Base-by-base conservation (phyloP, 2,888 invertebrate species). In the Anaspis maculata region DNA sequence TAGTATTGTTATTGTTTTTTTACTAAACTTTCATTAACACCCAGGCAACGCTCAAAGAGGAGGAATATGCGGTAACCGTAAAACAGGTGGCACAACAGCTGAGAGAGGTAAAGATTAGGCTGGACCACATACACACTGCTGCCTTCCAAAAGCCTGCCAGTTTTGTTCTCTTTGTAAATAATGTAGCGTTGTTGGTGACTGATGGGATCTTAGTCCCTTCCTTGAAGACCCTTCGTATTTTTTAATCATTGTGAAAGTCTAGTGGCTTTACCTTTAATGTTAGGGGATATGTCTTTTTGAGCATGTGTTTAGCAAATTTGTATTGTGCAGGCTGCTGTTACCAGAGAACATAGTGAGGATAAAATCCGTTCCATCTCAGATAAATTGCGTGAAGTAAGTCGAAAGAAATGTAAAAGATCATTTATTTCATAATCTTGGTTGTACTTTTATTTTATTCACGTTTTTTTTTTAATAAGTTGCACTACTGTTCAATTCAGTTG, bases 21-120 rank as follows among this genome's bases (percentile, higher is more conserved):
- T n/a, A n/a, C n/a, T n/a, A n/a, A n/a, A n/a, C 14, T 30, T 54
- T 48, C 5, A 19, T 19, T 6, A 19, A 19, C 19, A 19, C 19
- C 5, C 74, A 94, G 91, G 91, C 94, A 60, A 88, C 91, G 63
- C 84, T 90, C 73, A 86, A 91, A 70, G 94, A 95, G 75, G 94
- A 94, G 72, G 81, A 85, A 54, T 90, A 83, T 74, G 86, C 89
- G 68, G 79, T 79, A 67, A 88, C 89, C 73, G 85, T 91, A 64
- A 89, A 90, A 77, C 74, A 82, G 62, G 77, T 91, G 72, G 83
- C 84, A 70, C 79, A 81, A 69, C 83, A 87, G 70, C 79, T 94
- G 58, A 87, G 85, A 81, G 91, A 94, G 91, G 92, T 94, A 85
- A 81, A 51, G 41, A 31, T 22, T 28, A 12, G 13, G 27, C 3